Evolutionary conservation across 2,797 vertebrate genomes (phyloP), one percentile per base, ranked within the genome.

Genomic region (Myiothlypis coronata): DNA sequence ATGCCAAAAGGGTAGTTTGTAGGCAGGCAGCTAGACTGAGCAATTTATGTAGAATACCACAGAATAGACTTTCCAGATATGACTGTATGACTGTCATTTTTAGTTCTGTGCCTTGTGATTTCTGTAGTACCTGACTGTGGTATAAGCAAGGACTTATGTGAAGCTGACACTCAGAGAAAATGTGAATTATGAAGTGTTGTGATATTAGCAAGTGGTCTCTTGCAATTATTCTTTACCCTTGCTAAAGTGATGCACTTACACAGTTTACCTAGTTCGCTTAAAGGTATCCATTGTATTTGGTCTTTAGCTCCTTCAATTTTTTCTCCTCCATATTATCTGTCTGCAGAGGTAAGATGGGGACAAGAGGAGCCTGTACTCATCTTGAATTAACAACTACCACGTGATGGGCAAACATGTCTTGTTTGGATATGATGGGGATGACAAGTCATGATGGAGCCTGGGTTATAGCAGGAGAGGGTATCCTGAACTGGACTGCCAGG

Each of bases 61-160:
- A 79, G 52, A 88, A 76, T 3, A 72, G 72, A 16, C 39, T 91
- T 89, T 22, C 35, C 34, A 67, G 55, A 10, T 65, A 46, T 26
- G 74, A 79, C 71, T 92, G 76, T 65, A 46, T 27, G 72, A 81
- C 68, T 93, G 71, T 83, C 77, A 46, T 55, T 97, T 97, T 96
- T 79, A 95, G 96, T 86, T 79, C 83, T 79, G 18, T 80, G 30
- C 16, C n/a, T 93, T 72, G 63, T 90, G 61, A 89, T 95, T 95
- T 89, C 61, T 91, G 0, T 95, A 69, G 74, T 86, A 75, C 64
- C 77, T 79, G 71, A 65, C 15, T 69, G 83, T 90, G 87, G 93
- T 93, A 92, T 71, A 57, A 89, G 43, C 72, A 92, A 92, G 61
- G 47, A 27, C 50, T 91, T 85, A 27, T 68, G 59, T 80, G 93